Evolutionary conservation across 2,797 vertebrate species (phyloP).

Genomic region (Siniperca obscura): DNA sequence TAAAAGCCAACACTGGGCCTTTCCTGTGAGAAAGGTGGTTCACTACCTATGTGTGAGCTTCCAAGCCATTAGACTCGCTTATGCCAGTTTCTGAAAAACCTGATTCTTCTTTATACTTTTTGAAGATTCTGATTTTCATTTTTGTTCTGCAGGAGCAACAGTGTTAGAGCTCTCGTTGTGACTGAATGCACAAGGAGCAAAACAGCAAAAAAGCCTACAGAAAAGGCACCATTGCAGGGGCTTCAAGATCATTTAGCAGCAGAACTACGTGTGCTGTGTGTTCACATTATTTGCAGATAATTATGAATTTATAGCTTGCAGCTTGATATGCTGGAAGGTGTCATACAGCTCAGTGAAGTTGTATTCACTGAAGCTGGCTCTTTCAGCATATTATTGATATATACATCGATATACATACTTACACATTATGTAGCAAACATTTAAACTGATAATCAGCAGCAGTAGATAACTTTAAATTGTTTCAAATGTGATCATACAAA

Average conservation of each 20-base stretch:
- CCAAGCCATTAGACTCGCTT: slow-evolving; percentile 55
- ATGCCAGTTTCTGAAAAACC: slow-evolving; percentile 18
- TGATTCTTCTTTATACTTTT: slow-evolving; percentile 22
- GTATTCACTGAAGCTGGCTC: not conserved
- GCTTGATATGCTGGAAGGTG: slow-evolving; percentile 2
- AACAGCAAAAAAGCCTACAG: not conserved
- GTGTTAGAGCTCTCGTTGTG: not conserved
- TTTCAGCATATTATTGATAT: not conserved
- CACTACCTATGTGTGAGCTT: slow-evolving; percentile 57
- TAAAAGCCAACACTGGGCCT: slow-evolving; percentile 65
- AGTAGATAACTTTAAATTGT: not conserved
- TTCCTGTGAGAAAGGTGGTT: slow-evolving; percentile 57
- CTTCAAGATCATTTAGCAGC: not conserved
- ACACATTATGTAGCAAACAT: not conserved
- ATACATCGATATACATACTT: too few relatives aligned
- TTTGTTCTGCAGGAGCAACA: slow-evolving; percentile 19
- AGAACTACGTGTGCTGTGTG: not conserved
- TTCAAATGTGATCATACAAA: not conserved
- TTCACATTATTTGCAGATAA: slow-evolving; percentile 19
- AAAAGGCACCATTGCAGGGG: not conserved
- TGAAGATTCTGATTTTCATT: slow-evolving; percentile 41
- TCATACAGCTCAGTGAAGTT: not conserved
- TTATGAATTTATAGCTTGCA: not conserved
- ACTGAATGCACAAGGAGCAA: slow-evolving; percentile 25
- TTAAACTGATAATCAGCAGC: not conserved